Percentiles rank a stretch among this genome's conserved stretches.
phyloP scores from a whole-genome alignment of 2,888 invertebrate species.

The Lysandra coridon region DNA sequence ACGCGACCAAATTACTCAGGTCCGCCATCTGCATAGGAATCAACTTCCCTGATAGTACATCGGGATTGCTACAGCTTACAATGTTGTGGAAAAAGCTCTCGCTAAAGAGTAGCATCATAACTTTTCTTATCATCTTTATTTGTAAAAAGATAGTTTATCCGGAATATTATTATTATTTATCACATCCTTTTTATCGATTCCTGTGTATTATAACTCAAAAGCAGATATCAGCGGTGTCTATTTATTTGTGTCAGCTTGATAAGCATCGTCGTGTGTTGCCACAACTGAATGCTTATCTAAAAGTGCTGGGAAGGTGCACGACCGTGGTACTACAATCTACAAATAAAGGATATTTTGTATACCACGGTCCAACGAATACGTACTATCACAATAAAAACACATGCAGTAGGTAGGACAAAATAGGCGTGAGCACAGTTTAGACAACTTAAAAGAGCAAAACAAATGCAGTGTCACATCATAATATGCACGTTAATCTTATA shows the following conservation, averaged over 20 bases:
- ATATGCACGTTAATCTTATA: too few species aligned
- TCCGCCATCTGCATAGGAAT: too few species aligned
- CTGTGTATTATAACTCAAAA: background rate
- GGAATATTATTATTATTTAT: conserved; percentile 5
- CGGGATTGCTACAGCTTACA: too few species aligned
- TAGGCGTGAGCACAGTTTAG: too few species aligned
- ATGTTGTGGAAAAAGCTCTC: background rate
- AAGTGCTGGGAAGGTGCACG: conserved; percentile 3
- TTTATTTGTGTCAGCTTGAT: conserved; percentile 19
- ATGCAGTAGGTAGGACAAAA: background rate
- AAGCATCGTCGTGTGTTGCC: conserved; percentile 25
- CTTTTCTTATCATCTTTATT: background rate
- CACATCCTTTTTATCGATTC: conserved; percentile 5
- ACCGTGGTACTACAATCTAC: background rate
- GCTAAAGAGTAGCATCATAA: background rate
- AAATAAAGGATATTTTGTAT: conserved; percentile 3
- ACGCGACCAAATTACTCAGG: too few species aligned
- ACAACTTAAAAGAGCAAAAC: too few species aligned
- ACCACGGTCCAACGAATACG: background rate
- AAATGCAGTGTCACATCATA: too few species aligned
- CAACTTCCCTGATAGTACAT: too few species aligned
- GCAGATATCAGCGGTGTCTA: conserved; percentile 6
- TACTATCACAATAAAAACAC: background rate
- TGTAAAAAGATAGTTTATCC: background rate
- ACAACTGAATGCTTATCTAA: conserved; percentile 21